Conservation (phyloP, 2,888 invertebrate genomes). For the Drosophila sordidula region DNA sequence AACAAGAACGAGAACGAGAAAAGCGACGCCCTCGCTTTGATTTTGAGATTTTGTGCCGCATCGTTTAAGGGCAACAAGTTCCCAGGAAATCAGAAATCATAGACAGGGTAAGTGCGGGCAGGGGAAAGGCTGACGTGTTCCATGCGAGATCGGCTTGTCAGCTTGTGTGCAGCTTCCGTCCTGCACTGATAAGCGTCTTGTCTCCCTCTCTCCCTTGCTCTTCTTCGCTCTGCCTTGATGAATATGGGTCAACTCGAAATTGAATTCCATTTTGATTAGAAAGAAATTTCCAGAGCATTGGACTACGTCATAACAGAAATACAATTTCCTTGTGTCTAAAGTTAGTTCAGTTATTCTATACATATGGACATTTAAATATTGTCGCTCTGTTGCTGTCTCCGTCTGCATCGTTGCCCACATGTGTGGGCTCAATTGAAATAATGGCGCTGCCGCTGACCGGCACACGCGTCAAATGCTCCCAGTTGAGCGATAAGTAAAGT, state of each 20-base stretch:
- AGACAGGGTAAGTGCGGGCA: slow-evolving; percentile 23
- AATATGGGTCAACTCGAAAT: slow-evolving; percentile 64
- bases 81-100: slow-evolving; percentile 19
- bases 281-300: slow-evolving; percentile 60
- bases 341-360: slow-evolving; percentile 2
- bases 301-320: slow-evolving; percentile 38
- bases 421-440: slow-evolving; percentile 48
- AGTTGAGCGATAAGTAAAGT: slow-evolving; percentile 64
- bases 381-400: slow-evolving; percentile 18
- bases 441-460: slow-evolving; percentile 46
- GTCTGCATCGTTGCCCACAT: slow-evolving; percentile 25
- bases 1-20: slow-evolving; percentile 4
- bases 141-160: slow-evolving; percentile 15
- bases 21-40: slow-evolving; percentile 35
- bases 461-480: slow-evolving; percentile 46
- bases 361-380: slow-evolving; percentile 31
- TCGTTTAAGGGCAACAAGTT: slow-evolving; percentile 59
- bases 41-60: not conserved
- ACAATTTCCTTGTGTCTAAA: slow-evolving; percentile 35
- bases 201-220: not conserved
- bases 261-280: slow-evolving; percentile 65
- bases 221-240: slow-evolving; percentile 8
- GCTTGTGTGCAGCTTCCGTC: slow-evolving; percentile 57
- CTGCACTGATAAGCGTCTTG: slow-evolving; percentile 59
- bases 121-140: slow-evolving; percentile 63